Evolutionary conservation across 2,888 invertebrate species (phyloP).

Genomic region (Callosobruchus maculatus): DNA sequence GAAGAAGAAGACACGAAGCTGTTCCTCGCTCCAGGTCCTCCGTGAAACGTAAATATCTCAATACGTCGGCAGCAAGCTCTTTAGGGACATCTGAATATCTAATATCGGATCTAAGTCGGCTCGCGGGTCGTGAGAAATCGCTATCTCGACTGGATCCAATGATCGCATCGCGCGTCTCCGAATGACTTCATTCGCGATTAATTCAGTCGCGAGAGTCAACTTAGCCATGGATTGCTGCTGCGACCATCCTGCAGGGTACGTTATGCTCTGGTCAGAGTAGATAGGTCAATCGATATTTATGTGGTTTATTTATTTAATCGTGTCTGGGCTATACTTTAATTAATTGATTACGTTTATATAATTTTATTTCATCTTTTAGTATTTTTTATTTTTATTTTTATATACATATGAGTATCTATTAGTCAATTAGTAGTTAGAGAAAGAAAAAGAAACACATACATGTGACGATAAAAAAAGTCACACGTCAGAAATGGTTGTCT

Average conservation of each 20-base stretch:
- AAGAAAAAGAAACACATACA: too few relatives aligned
- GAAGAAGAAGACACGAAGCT: background rate
- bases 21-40: background rate
- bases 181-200: background rate
- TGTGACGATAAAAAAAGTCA: too few relatives aligned
- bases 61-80: background rate
- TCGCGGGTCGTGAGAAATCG: background rate
- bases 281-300: too few relatives aligned
- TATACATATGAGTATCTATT: too few relatives aligned
- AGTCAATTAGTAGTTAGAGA: too few relatives aligned
- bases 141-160: background rate
- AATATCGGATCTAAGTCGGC: background rate
- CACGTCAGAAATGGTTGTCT: too few relatives aligned
- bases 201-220: background rate
- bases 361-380: too few relatives aligned
- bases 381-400: too few relatives aligned
- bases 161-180: background rate
- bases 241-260: background rate
- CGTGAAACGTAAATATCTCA: background rate
- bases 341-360: too few relatives aligned
- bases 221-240: background rate
- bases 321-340: too few relatives aligned
- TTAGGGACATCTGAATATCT: background rate
- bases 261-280: background rate
- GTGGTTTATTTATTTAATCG: too few relatives aligned